These are phyloP conservation scores for Ranitomeya variabilis DNA, from an alignment of 2,113 vertebrate species.

Conservation along the genomic window DNA sequence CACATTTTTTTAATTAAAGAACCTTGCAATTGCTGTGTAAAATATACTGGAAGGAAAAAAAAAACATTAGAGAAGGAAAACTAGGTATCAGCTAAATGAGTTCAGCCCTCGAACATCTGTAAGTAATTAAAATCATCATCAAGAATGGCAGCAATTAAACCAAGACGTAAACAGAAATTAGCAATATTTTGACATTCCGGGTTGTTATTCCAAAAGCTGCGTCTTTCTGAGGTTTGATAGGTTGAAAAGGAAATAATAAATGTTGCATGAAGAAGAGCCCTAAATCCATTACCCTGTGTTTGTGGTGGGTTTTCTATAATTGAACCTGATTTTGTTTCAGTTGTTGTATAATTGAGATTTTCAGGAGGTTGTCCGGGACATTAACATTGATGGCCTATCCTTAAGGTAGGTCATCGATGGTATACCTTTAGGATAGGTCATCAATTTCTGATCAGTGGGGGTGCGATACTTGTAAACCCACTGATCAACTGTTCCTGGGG, in stretches of 20 bases:
- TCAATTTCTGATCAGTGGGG: too few species aligned
- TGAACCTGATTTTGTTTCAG: not conserved
- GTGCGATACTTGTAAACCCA: too few species aligned
- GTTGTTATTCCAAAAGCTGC: conserved; percentile 25
- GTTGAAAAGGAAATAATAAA: not conserved
- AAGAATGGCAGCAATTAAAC: conserved; percentile 40
- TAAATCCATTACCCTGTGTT: not conserved
- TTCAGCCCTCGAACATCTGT: conserved; percentile 50
- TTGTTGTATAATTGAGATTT: not conserved
- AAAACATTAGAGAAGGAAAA: not conserved
- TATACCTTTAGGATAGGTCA: too few species aligned
- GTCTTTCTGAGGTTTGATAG: not conserved
- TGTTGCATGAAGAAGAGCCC: not conserved
- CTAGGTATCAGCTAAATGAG: conserved; percentile 44
- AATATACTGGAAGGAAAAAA: not conserved
- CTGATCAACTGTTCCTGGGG: too few species aligned
- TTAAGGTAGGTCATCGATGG: too few species aligned
- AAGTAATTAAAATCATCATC: conserved; percentile 51
- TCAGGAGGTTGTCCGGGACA: too few species aligned
- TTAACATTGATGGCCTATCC: too few species aligned
- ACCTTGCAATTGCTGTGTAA: conserved; percentile 9
- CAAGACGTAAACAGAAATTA: conserved; percentile 51
- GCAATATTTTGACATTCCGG: conserved; percentile 39
- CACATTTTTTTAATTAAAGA: conserved; percentile 50
- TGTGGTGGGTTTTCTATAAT: not conserved